Conservation (phyloP, 1,140 invertebrate genomes). For the Reticulitermes speratus region DNA sequence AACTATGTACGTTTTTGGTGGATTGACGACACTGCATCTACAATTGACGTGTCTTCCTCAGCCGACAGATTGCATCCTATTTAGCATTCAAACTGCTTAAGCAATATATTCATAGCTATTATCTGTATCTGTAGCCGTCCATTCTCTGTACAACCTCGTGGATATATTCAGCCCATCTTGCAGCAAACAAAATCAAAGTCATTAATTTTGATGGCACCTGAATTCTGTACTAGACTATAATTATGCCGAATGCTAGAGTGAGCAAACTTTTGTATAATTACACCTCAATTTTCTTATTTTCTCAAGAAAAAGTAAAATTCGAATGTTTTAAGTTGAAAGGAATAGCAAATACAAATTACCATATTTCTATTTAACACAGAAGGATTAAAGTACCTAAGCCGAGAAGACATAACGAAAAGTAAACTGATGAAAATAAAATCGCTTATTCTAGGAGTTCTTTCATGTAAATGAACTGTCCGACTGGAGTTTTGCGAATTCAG, state of each 20-base stretch:
- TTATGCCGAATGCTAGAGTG: neutral
- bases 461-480: conserved; percentile 1
- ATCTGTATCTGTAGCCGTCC: too few species aligned
- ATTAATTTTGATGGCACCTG: neutral
- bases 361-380: neutral
- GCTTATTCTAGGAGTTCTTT: neutral
- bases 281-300: neutral
- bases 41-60: too few species aligned
- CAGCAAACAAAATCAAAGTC: too few species aligned
- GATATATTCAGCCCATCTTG: too few species aligned
- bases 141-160: too few species aligned
- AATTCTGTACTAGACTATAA: neutral
- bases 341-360: conserved; percentile 17
- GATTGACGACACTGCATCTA: too few species aligned
- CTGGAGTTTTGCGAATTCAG: neutral
- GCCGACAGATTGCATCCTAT: too few species aligned
- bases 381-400: neutral
- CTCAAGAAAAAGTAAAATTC: neutral
- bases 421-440: neutral
- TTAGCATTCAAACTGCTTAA: too few species aligned
- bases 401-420: neutral
- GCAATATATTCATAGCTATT: too few species aligned
- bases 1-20: too few species aligned
- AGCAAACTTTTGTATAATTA: neutral
- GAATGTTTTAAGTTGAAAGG: neutral